A percentile compares a stretch with the other conserved stretches of the same genome.
Evolutionary conservation across 2,888 invertebrate genomes (phyloP).

Genomic region (Thyatira batis): DNA sequence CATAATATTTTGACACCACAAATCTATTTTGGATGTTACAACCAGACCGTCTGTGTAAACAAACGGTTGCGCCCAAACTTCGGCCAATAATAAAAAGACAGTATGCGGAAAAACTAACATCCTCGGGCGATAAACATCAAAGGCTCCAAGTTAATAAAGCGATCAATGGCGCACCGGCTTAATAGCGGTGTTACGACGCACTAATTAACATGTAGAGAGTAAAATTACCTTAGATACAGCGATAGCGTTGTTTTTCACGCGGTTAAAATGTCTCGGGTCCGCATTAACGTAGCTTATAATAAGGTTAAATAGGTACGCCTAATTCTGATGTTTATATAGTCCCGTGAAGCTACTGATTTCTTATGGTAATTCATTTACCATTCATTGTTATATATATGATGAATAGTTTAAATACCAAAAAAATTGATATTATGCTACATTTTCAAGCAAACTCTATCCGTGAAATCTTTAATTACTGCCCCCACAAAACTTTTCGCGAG

Average conservation of each 20-base stretch:
- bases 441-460: background rate
- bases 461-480: no score
- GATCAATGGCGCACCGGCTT: conserved; percentile 70
- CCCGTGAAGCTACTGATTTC: no score
- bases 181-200: conserved; percentile 57
- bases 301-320: no score
- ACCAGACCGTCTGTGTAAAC: conserved; percentile 74
- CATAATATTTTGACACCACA: conserved; percentile 78
- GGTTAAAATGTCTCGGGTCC: conserved; percentile 1
- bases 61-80: conserved; percentile 78
- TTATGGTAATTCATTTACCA: no score
- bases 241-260: conserved; percentile 22
- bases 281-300: no score
- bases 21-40: conserved; percentile 72
- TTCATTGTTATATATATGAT: no score
- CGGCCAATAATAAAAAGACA: conserved; percentile 81
- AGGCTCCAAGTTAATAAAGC: conserved; percentile 68
- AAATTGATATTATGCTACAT: no score
- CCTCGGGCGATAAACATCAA: conserved; percentile 76
- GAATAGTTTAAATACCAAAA: no score
- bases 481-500: background rate
- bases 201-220: conserved; percentile 61
- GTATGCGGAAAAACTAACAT: conserved; percentile 82
- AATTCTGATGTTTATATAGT: no score
- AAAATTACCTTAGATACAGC: conserved; percentile 37